These are phyloP conservation scores for Lipotes vexillifer DNA, from an alignment of 2,113 vertebrate genomes.

Conservation along the genomic window DNA sequence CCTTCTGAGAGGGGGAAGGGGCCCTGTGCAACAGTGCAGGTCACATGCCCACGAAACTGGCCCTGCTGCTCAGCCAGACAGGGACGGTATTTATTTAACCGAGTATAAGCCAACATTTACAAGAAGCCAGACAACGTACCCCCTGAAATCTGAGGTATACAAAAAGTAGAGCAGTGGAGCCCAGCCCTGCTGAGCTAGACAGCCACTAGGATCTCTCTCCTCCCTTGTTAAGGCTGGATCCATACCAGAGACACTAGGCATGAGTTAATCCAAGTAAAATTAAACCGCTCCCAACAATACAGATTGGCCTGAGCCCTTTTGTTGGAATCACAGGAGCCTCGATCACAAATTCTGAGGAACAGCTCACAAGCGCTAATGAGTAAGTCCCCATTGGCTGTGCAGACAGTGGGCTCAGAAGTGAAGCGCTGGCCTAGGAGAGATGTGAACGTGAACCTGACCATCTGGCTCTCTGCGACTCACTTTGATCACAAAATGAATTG, in stretches of 20 bases:
- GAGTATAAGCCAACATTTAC: not conserved
- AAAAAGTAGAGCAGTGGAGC: not conserved
- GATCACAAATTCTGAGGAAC: slow-evolving; percentile 41
- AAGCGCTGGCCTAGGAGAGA: slow-evolving; percentile 60
- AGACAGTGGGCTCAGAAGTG: slow-evolving; percentile 61
- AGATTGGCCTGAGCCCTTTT: slow-evolving; percentile 51
- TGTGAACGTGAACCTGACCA: slow-evolving; percentile 71
- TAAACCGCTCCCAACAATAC: slow-evolving; percentile 56
- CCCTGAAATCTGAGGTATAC: not conserved
- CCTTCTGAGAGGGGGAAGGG: not conserved
- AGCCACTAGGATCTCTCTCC: not conserved
- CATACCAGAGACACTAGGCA: slow-evolving; percentile 16
- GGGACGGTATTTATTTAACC: not conserved
- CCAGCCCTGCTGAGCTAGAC: not conserved
- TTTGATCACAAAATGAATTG: slow-evolving; percentile 77
- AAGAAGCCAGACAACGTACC: not conserved
- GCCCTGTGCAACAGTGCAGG: not conserved
- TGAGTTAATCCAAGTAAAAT: slow-evolving; percentile 68
- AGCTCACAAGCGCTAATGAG: slow-evolving; percentile 63
- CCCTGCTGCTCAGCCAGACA: not conserved
- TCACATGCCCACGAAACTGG: not conserved
- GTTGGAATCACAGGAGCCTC: slow-evolving; percentile 38
- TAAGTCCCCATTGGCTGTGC: not conserved
- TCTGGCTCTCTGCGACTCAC: slow-evolving; percentile 66
- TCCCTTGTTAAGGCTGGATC: slow-evolving; percentile 39